These are phyloP conservation scores for Nephrotoma appendiculata DNA, from an alignment of 2,888 invertebrate species.

Conservation along the genomic window DNA sequence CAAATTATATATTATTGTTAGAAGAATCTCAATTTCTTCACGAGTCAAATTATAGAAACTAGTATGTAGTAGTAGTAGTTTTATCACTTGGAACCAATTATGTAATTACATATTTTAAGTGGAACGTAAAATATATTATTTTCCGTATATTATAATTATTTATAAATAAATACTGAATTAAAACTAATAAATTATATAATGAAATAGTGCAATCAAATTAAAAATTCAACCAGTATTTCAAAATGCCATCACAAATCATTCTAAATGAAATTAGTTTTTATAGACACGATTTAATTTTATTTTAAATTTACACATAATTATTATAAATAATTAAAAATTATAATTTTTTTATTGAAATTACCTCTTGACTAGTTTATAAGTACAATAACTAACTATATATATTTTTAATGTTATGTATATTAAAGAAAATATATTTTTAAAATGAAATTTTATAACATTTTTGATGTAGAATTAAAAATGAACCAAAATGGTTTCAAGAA, in stretches of 20 bases:
- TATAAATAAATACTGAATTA: neutral
- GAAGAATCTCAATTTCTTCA: neutral
- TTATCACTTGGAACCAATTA: neutral
- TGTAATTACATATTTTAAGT: neutral
- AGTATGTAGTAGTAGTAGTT: neutral
- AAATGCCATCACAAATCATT: neutral
- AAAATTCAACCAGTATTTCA: neutral
- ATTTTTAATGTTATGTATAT: neutral
- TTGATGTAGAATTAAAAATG: neutral
- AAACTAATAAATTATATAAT: neutral
- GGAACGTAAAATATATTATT: neutral
- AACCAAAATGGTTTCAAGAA: neutral
- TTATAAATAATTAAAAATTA: neutral
- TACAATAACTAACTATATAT: neutral
- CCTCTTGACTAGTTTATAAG: neutral
- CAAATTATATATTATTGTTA: neutral
- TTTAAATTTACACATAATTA: neutral
- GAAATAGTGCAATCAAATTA: neutral
- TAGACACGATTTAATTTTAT: neutral
- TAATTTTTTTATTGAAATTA: neutral
- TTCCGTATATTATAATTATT: neutral
- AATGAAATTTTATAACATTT: neutral
- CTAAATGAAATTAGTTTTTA: neutral
- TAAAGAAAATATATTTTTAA: neutral
- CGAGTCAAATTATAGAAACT: neutral